Evolutionary conservation across 1,140 invertebrate genomes (phyloP).

Genomic region (Drosophila punjabiensis): DNA sequence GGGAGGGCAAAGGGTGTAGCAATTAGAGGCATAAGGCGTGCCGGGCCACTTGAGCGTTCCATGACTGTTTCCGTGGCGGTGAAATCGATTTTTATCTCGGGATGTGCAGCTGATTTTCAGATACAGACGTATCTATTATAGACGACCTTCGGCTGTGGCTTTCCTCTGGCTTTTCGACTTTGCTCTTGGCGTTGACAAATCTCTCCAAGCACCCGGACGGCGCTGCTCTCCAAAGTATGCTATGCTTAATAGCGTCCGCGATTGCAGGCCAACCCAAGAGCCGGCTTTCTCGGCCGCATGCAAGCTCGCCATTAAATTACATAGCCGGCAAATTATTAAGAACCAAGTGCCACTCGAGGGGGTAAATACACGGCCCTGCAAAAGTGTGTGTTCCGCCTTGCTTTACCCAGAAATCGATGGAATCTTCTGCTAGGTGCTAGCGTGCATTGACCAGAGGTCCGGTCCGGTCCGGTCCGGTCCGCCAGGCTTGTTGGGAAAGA

Average conservation of each 20-base stretch:
- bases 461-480: background rate
- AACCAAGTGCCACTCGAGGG: constrained; percentile 29
- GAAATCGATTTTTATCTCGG: constrained; percentile 75
- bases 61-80: constrained; percentile 39
- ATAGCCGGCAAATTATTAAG: constrained; percentile 54
- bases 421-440: constrained; percentile 59
- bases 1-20: background rate
- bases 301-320: constrained; percentile 56
- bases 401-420: constrained; percentile 66
- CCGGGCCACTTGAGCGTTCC: constrained; percentile 58
- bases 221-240: constrained; percentile 26
- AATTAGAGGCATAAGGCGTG: constrained; percentile 34
- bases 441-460: constrained; percentile 73
- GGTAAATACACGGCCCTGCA: constrained; percentile 23
- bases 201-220: constrained; percentile 28
- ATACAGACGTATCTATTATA: constrained; percentile 39
- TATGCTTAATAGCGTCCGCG: constrained; percentile 3
- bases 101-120: constrained; percentile 70
- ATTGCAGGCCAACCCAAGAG: constrained; percentile 18
- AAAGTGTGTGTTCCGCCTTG: constrained; percentile 32
- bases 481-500: constrained; percentile 35
- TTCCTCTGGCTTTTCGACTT: constrained; percentile 8
- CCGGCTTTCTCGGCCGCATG: constrained; percentile 38
- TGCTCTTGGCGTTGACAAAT: constrained; percentile 43
- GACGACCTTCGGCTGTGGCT: constrained; percentile 58